Percentiles rank a stretch among this genome's conserved stretches.
Evolutionary conservation across 2,888 invertebrate species (phyloP).

Genomic region (Phlogophora meticulosa): DNA sequence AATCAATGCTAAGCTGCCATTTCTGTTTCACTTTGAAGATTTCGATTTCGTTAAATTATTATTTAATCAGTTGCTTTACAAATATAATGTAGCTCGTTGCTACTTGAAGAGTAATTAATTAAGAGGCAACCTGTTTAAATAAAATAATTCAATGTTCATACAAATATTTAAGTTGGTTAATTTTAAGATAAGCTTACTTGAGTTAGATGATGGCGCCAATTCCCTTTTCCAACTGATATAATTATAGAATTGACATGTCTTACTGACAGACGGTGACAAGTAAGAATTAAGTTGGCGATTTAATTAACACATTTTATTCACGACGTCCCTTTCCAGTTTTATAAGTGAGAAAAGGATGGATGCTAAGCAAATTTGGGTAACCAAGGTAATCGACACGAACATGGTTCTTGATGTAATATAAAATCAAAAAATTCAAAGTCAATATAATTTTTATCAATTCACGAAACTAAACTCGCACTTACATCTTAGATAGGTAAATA

Average conservation of each 20-base stretch:
- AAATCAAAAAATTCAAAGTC: not conserved
- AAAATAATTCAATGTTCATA: slow-evolving; percentile 12
- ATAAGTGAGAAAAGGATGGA: too few species aligned
- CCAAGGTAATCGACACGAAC: too few species aligned
- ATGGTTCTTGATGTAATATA: too few species aligned
- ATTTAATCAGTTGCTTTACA: slow-evolving; percentile 18
- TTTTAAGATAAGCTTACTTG: not conserved
- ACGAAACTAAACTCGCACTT: not conserved
- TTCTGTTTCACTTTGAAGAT: not conserved
- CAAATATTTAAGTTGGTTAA: slow-evolving; percentile 31
- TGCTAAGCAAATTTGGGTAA: too few species aligned
- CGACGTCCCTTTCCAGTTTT: too few species aligned
- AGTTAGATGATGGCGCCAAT: not conserved
- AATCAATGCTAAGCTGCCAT: slow-evolving; percentile 11
- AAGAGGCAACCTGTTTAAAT: slow-evolving; percentile 41
- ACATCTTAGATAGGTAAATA: slow-evolving; percentile 17
- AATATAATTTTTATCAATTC: slow-evolving; percentile 8
- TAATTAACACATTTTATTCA: too few species aligned
- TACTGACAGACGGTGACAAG: too few species aligned
- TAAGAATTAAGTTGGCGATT: too few species aligned
- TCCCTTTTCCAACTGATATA: too few species aligned
- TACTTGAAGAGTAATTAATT: slow-evolving; percentile 30
- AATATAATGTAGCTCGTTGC: slow-evolving; percentile 18
- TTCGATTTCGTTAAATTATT: not conserved
- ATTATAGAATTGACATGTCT: too few species aligned